Evolutionary conservation across 2,113 vertebrate genomes (phyloP), one percentile per base, ranked within the genome.

Genomic region (Labrus mixtus): DNA sequence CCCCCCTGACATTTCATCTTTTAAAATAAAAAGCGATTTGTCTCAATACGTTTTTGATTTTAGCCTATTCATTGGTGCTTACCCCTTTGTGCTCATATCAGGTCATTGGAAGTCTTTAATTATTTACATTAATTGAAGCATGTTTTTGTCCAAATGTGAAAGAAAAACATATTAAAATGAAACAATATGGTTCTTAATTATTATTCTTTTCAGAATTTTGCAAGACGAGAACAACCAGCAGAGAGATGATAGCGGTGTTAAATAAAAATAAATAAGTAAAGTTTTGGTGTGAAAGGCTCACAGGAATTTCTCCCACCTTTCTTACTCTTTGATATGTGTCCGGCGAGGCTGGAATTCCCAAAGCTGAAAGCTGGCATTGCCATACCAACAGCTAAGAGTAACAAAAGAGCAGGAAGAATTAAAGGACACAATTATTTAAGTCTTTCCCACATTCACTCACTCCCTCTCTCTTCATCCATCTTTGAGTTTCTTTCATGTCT

Each of bases 361-460:
- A 15, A 55, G 68, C 74, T 48, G 8, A 61, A 65, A 4, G 8
- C 53, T 60, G 55, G 59, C 68, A 76, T 91, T 15, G 8, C 90
- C 79, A 84, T 89, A 81, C 70, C 90, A 80, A 91, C 90, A 1
- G 22, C 78, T 13, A 45, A 70, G 77, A 58, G n/a, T 3, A 20
- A 81, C 69, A 84, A 86, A 83, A 76, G 78, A 37, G 54, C 76
- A n/a, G 1, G 12, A 43, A 78, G 68, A 70, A 64, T 71, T 50
- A 33, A 69, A 70, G 45, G 33, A 57, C 8, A 17, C 65, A 22
- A 43, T 81, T 81, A 82, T 72, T 90, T 66, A 25, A 77, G 51
- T 78, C 69, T 59, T 54, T 12, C 20, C 63, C 46, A 43, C 51
- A 62, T 72, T 43, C 37, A 39, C 23, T 25, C 25, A 25, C n/a